These are phyloP conservation scores for Aphaenogaster floridana DNA, from an alignment of 1,140 invertebrate species.

Conservation along the genomic window DNA sequence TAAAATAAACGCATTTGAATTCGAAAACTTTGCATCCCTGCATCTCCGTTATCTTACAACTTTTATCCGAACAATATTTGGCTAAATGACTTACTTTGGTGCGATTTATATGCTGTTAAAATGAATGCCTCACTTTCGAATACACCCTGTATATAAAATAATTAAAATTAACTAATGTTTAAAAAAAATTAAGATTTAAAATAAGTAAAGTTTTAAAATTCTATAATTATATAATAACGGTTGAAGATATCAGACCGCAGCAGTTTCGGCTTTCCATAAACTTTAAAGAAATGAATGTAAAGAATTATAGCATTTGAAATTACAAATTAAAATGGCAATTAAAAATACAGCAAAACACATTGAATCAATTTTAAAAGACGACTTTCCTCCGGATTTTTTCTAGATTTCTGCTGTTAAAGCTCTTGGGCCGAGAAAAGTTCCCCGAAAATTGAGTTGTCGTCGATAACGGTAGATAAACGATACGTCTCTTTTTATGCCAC, in stretches of 20 bases:
- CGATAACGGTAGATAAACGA: background rate
- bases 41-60: no score
- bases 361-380: background rate
- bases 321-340: background rate
- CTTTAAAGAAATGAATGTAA: background rate
- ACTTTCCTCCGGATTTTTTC: background rate
- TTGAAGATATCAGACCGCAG: background rate
- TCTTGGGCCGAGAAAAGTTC: background rate
- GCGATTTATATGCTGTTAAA: no score
- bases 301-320: background rate
- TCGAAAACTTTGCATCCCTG: no score
- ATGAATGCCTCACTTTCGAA: no score
- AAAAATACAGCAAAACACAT: background rate
- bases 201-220: background rate
- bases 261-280: background rate
- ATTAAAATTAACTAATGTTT: no score
- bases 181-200: no score
- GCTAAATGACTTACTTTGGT: no score
- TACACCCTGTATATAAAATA: no score
- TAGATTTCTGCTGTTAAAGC: background rate
- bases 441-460: background rate
- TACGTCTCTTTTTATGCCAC: slow-evolving; percentile 41
- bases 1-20: no score
- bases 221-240: background rate
- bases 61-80: no score